phyloP scores from a whole-genome alignment of 2,888 invertebrate species.

The Leptopilina syphax region DNA sequence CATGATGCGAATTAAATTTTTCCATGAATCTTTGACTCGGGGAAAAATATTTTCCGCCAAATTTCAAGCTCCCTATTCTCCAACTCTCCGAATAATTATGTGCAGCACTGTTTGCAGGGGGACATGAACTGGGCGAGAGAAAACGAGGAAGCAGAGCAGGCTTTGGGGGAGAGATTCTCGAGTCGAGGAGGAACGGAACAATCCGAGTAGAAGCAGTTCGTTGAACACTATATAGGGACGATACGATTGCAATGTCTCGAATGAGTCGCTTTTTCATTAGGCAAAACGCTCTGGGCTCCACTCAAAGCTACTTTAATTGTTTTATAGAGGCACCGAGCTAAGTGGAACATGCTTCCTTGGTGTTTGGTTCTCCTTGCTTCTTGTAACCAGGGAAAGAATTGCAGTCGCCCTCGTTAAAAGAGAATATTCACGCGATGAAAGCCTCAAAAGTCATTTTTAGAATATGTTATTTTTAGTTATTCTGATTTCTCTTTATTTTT shows the following conservation, averaged over 20 bases:
- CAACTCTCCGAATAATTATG: not conserved
- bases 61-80: not conserved
- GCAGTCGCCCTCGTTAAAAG: conserved; percentile 25
- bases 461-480: not conserved
- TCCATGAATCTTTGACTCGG: not conserved
- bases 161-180: not conserved
- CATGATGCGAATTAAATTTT: too few relatives aligned
- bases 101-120: not conserved
- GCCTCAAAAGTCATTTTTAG: conserved; percentile 32
- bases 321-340: conserved; percentile 47
- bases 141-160: not conserved
- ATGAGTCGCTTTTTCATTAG: conserved; percentile 52
- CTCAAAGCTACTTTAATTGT: conserved; percentile 51
- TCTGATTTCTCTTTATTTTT: not conserved
- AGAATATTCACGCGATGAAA: conserved; percentile 35
- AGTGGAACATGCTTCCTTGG: conserved; percentile 47
- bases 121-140: too few relatives aligned
- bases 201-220: conserved; percentile 44
- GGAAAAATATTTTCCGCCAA: conserved; percentile 2
- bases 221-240: conserved; percentile 42
- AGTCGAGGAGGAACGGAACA: conserved; percentile 33
- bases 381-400: conserved; percentile 35
- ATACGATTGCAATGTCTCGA: conserved; percentile 33
- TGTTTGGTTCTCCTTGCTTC: conserved; percentile 42
- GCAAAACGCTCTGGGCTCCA: conserved; percentile 47